Evolutionary conservation across 2,888 invertebrate genomes (phyloP), one percentile per base, ranked within the genome.

Genomic region (Meandrusa payeni): DNA sequence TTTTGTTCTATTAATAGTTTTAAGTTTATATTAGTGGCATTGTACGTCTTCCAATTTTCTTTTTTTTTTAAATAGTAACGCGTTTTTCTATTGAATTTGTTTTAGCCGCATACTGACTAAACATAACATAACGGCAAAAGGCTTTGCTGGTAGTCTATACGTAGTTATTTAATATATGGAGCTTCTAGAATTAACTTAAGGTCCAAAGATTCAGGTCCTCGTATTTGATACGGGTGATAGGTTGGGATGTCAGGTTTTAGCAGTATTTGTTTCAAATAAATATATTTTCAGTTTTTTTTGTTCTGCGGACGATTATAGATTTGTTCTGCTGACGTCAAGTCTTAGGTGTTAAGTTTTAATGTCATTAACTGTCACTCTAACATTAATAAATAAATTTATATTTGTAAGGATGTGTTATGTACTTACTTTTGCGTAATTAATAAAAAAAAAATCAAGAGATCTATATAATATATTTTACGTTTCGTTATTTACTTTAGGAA

Each of bases 351-450:
- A 82, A 81, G 80, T 81, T 79, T 76, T 79, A 80, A 69, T 70
- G 75, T 80, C 65, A 77, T 77, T 85, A 83, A 83, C 80, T 59
- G 59, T 59, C 59, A 56, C 60, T 59, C 65, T 81, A 80, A 79
- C 72, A 65, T 73, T 44, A 67, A 59, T 60, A 59, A 56, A 64
- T 62, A 65, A 60, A 59, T 64, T 64, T 69, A 57, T 69, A 70
- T 74, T 69, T 60, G 62, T 61, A 63, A 41, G 67, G 74, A 82
- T 81, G 82, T 80, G 79, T 78, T 74, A 80, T 81, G 85, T 85
- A 85, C 85, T 83, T 83, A 83, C 76, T 64, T 59, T 62, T 64
- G 61, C 26, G 6, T 39, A 46, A 46, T n/a, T n/a, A n/a, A n/a
- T n/a, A n/a, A n/a, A n/a, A n/a, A 32, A 27, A 4, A 44, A 38